phyloP scores from a whole-genome alignment of 2,113 vertebrate genomes.

The Psettodes erumei region DNA sequence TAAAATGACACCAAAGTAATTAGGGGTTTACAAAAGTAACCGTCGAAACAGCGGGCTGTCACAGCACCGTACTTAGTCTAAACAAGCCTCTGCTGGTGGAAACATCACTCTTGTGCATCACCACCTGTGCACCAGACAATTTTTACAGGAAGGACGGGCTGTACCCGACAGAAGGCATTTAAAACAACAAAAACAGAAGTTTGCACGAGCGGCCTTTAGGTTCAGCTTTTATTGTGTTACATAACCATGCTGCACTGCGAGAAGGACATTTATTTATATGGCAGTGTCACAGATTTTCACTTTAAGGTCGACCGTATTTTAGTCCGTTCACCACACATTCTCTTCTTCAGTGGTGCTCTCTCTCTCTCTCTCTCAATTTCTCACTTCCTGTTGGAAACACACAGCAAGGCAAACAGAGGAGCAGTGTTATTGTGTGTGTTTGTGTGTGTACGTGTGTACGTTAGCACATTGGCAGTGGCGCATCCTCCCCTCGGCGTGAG shows the following conservation, averaged over 20 bases:
- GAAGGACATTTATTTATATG: conserved; percentile 7
- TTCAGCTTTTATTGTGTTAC: conserved; percentile 14
- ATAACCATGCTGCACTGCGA: neutral
- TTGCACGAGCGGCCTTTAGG: neutral
- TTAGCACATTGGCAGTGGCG: conserved; percentile 42
- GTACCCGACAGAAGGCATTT: neutral
- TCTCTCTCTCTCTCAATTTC: conserved; percentile 8
- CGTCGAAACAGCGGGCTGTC: neutral
- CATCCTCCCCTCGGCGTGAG: conserved; percentile 66
- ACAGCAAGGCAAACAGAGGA: conserved; percentile 43
- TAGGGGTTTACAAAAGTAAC: conserved; percentile 1
- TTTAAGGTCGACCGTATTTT: neutral
- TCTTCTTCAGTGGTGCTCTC: conserved; percentile 4
- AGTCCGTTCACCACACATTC: neutral
- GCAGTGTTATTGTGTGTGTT: conserved; percentile 31
- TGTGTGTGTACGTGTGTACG: conserved; percentile 39
- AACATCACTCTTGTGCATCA: neutral
- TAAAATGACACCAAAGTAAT: neutral
- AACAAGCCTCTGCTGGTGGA: conserved; percentile 9
- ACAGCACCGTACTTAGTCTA: neutral
- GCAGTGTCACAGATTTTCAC: neutral
- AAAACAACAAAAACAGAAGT: neutral
- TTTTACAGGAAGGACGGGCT: neutral
- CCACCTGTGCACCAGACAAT: conserved; percentile 2
- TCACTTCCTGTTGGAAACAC: conserved; percentile 10